phyloP scores from a whole-genome alignment of 2,797 vertebrate genomes.

The Eurystomus glaucurus region DNA sequence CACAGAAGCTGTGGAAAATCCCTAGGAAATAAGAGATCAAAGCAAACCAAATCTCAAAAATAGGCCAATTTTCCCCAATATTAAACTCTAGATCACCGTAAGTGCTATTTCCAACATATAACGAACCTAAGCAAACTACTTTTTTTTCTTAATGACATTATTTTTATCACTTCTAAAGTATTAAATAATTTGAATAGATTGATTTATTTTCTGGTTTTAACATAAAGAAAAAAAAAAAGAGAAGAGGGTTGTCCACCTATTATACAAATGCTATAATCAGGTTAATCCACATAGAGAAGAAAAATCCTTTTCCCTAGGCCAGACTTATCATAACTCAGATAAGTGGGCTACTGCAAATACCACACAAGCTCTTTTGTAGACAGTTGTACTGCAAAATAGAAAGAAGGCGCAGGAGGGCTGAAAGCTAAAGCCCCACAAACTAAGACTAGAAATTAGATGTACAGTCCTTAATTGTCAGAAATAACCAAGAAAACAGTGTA shows the following conservation, averaged over 20 bases:
- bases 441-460: neutral
- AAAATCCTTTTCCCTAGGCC: slow-evolving; percentile 20
- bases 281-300: neutral
- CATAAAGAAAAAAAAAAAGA: neutral
- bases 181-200: neutral
- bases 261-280: neutral
- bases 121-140: neutral
- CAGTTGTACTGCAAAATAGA: neutral
- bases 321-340: neutral
- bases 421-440: neutral
- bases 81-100: neutral
- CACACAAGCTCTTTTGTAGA: neutral
- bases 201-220: neutral
- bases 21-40: slow-evolving; percentile 49
- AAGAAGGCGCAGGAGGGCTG: neutral
- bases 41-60: slow-evolving; percentile 35
- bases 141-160: neutral
- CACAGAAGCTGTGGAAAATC: slow-evolving; percentile 46
- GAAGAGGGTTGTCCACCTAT: neutral
- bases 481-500: neutral
- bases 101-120: neutral
- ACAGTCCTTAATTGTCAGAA: neutral
- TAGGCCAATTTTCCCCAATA: neutral
- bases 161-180: neutral
- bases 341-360: neutral